Conservation (phyloP, 1,140 invertebrate species). For the Lordiphosa clarofinis region DNA sequence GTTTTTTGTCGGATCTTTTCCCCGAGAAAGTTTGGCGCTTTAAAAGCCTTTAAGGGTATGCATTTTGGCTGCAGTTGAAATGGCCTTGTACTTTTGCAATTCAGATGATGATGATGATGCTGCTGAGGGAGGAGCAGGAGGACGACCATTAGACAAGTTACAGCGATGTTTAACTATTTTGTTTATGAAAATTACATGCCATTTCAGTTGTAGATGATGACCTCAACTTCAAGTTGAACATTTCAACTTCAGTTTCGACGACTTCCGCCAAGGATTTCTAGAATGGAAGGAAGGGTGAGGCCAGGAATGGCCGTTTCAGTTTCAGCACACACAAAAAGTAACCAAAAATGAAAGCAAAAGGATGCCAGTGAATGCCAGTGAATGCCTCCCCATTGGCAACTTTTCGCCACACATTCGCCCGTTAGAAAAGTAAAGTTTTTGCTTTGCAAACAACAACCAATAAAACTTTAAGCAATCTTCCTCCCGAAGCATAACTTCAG, state of each 20-base stretch:
- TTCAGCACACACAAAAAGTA: conserved; percentile 13
- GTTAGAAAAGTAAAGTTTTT: conserved; percentile 69
- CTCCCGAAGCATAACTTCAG: conserved; percentile 15
- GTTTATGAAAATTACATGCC: conserved; percentile 61
- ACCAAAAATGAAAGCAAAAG: conserved; percentile 15
- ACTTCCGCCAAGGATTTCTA: conserved; percentile 34
- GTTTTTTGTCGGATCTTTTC: no score
- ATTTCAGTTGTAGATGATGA: conserved; percentile 9
- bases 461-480: conserved; percentile 78
- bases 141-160: conserved; percentile 42
- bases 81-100: no score
- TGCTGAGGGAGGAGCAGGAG: conserved; percentile 1
- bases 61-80: no score
- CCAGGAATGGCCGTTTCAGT: conserved; percentile 64
- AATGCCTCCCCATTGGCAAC: conserved; percentile 8
- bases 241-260: conserved; percentile 33
- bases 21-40: no score
- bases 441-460: conserved; percentile 77
- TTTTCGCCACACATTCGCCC: background rate
- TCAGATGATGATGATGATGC: conserved; percentile 2
- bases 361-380: conserved; percentile 6
- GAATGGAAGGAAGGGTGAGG: conserved; percentile 22
- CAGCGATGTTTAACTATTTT: conserved; percentile 55
- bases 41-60: no score
- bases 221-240: conserved; percentile 18